Percentiles rank a stretch among this genome's conserved stretches.
Evolutionary conservation across 2,888 invertebrate species (phyloP).

Genomic region (Syritta pipiens): DNA sequence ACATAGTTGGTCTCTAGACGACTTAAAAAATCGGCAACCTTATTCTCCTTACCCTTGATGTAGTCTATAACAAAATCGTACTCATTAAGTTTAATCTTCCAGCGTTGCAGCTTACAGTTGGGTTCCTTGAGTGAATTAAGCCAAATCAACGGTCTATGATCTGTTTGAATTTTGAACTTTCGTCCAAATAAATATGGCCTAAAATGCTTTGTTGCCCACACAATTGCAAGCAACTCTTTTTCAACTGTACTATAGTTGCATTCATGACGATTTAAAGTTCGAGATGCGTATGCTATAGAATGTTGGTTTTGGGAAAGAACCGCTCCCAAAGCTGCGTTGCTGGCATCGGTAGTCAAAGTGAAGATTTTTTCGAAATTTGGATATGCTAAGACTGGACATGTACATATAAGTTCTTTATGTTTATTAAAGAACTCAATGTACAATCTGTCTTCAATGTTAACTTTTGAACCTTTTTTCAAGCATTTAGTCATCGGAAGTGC

Average conservation of each 20-base stretch:
- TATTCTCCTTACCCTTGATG: constrained; percentile 62
- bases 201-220: neutral
- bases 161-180: neutral
- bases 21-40: neutral
- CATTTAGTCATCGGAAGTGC: constrained; percentile 51
- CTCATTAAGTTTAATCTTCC: constrained; percentile 14
- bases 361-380: constrained; percentile 54
- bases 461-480: constrained; percentile 13
- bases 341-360: constrained; percentile 46
- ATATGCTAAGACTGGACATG: constrained; percentile 25
- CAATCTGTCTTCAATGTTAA: constrained; percentile 1
- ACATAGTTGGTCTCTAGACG: constrained; percentile 16
- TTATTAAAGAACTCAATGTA: constrained; percentile 8
- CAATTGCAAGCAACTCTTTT: constrained; percentile 46
- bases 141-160: neutral
- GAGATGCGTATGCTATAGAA: constrained; percentile 41
- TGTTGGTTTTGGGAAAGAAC: constrained; percentile 50
- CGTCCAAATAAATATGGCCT: constrained; percentile 37
- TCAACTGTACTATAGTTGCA: constrained; percentile 36
- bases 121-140: neutral
- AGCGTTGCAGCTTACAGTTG: neutral
- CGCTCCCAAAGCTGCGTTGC: constrained; percentile 51
- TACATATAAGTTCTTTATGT: neutral
- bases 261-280: constrained; percentile 53
- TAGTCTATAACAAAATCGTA: constrained; percentile 27